These are phyloP conservation scores for Pandemis corylana DNA, from an alignment of 2,888 invertebrate species.

Conservation along the genomic window DNA sequence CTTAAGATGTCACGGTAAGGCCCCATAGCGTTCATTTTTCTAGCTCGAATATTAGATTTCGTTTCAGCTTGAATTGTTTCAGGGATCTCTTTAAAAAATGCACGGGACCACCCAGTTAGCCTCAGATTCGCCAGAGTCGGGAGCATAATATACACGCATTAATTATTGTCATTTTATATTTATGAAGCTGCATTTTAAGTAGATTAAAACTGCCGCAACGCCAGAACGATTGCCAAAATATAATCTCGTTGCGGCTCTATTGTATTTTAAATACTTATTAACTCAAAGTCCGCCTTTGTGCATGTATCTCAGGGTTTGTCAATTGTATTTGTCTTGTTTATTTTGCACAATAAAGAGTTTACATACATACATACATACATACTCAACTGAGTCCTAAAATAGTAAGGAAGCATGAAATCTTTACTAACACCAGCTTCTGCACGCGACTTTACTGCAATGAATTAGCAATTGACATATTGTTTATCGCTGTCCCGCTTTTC, in stretches of 20 bases:
- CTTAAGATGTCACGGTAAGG: too few relatives aligned
- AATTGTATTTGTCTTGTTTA: too few relatives aligned
- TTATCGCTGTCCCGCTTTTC: too few relatives aligned
- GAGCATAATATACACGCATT: background rate
- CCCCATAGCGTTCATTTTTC: background rate
- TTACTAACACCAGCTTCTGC: too few relatives aligned
- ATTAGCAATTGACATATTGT: too few relatives aligned
- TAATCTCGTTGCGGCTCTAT: conserved; percentile 6
- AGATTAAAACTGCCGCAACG: conserved; percentile 22
- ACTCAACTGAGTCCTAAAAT: too few relatives aligned
- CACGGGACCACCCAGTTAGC: background rate
- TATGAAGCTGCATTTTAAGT: conserved; percentile 11
- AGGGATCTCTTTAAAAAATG: background rate
- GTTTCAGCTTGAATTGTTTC: background rate
- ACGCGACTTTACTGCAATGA: too few relatives aligned
- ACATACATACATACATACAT: too few relatives aligned
- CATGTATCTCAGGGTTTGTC: too few relatives aligned
- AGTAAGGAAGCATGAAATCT: too few relatives aligned
- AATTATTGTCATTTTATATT: background rate
- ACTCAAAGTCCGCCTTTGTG: too few relatives aligned
- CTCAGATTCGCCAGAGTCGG: background rate
- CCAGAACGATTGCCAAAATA: conserved; percentile 23
- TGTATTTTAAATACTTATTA: background rate
- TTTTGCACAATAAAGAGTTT: too few relatives aligned
- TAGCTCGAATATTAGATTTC: background rate